Percentiles rank a stretch among this genome's conserved stretches.
These are phyloP conservation scores for Psittacara wagleri DNA, from an alignment of 2,113 vertebrate species.

Conservation along the genomic window DNA sequence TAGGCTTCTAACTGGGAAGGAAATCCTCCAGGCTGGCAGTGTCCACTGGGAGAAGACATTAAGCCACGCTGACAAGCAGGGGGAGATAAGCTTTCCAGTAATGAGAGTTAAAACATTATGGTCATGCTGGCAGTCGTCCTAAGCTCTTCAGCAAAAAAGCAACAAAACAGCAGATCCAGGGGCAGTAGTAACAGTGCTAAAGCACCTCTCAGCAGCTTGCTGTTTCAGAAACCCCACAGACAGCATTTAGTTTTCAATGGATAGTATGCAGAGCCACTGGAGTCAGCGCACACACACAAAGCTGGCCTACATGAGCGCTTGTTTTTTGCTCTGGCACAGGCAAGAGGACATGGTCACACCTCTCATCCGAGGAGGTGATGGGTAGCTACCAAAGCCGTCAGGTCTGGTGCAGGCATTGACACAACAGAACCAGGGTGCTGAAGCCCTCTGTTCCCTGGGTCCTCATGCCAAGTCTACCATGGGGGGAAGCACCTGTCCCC, in stretches of 20 bases:
- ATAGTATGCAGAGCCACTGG: not conserved
- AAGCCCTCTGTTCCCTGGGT: not conserved
- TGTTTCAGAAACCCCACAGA: not conserved
- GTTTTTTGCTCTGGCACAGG: not conserved
- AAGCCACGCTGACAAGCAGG: not conserved
- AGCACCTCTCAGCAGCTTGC: accelerated
- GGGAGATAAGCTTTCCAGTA: accelerated
- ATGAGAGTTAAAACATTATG: not conserved
- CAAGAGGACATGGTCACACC: not conserved
- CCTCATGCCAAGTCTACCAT: not conserved
- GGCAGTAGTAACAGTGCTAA: not conserved
- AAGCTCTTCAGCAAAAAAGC: not conserved
- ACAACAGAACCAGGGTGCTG: not conserved
- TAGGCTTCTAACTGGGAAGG: not conserved
- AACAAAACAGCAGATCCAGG: not conserved
- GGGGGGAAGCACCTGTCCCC: not conserved
- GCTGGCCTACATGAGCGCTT: not conserved
- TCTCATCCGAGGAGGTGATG: not conserved
- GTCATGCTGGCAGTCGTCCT: not conserved
- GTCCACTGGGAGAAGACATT: not conserved
- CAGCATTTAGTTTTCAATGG: not conserved
- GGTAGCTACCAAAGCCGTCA: not conserved
- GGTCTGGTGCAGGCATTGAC: accelerated
- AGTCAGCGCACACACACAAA: not conserved
- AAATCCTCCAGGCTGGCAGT: not conserved